Evolutionary conservation across 2,888 invertebrate genomes (phyloP), one percentile per base, ranked within the genome.

Genomic region (Ectemnius continuus): DNA sequence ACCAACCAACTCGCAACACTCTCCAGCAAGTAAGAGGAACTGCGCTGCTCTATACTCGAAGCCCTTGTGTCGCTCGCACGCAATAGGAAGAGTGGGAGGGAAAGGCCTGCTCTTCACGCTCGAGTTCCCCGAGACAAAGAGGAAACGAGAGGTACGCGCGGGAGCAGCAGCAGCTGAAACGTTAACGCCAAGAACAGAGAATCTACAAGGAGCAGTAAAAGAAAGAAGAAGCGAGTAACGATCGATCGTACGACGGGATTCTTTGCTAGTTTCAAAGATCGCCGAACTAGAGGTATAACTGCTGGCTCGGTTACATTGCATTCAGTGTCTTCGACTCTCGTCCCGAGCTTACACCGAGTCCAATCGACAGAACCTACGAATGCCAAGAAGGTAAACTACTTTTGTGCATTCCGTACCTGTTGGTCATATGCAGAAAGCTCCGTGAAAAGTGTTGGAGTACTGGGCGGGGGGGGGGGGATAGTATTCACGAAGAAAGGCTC

Each of bases 241-340:
- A 81, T 80, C 78, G 80, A 81, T 81, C 80, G 63, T 5, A 14
- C 16, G 52, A 16, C 52, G n/a, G 4, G 47, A 2, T 11, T 14
- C 47, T 2, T 2, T 6, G 4, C 47, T 2, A 23, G 23, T 23
- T 47, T n/a, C 47, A 47, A n/a, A 47, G 47, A 47, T 47, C 47
- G 47, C n/a, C 47, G 47, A 47, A 11, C n/a, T 52, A 1, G 52
- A 4, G 52, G 11, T 36, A 36, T 8, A 36, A 52, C 52, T 13
- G 16, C 14, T 16, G 52, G 52, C 48, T 5, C 4, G 16, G 3
- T 23, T 23, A 2, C 23, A 52, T 52, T 13, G 52, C 6, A 52
- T 36, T 11, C 52, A 52, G 52, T 52, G 52, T 52, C 6, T 11
- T 8, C 28, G 3, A 11, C 48, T 48, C 48, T 48, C 4, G 3